These are phyloP conservation scores for Desmophyllum pertusum DNA, from an alignment of 92 coral and sea anemone species.

Conservation along the genomic window DNA sequence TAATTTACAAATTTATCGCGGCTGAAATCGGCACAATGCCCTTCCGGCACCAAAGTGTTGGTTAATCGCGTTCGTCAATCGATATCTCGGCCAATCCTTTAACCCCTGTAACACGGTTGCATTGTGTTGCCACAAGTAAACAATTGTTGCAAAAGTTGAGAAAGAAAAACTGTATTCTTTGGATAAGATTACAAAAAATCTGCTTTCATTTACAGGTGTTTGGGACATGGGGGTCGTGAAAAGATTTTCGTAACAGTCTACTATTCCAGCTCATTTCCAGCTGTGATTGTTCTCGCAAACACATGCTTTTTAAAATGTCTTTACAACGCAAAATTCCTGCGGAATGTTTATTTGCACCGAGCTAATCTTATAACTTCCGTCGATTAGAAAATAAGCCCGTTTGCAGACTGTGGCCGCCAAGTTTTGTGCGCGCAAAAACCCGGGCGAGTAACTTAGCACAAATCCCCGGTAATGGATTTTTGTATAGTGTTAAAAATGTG, in stretches of 20 bases:
- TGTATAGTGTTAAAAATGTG: background rate
- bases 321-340: background rate
- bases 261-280: background rate
- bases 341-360: background rate
- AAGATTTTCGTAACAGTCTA: background rate
- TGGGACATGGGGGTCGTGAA: background rate
- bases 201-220: background rate
- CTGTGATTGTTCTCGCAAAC: conserved; percentile 19
- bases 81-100: background rate
- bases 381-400: background rate
- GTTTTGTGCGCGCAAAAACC: background rate
- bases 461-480: background rate
- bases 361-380: conserved; percentile 11
- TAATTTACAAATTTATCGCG: conserved; percentile 37
- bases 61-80: conserved; percentile 13
- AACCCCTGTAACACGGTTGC: background rate
- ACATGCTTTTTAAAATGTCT: background rate
- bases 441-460: too few relatives aligned
- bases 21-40: conserved; percentile 19
- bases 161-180: background rate
- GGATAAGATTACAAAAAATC: background rate
- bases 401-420: background rate
- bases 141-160: conserved; percentile 3
- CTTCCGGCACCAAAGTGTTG: conserved; percentile 38
- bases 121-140: conserved; percentile 2